phyloP scores from a whole-genome alignment of 1,140 invertebrate species.

The Calephelis virginiensis region DNA sequence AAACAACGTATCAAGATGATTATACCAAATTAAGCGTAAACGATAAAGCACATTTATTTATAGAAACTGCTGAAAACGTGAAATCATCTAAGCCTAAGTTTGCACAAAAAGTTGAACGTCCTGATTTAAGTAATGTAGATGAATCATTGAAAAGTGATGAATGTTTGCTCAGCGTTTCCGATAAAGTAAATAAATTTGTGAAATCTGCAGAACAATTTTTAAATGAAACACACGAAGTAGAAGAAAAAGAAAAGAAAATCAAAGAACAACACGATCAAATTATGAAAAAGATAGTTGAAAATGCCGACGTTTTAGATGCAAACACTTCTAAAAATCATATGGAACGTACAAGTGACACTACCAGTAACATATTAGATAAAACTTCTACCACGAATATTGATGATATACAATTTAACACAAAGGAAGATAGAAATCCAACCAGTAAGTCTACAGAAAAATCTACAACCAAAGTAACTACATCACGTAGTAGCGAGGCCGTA shows the following conservation, averaged over 20 bases:
- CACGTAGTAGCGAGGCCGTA: conserved; percentile 80
- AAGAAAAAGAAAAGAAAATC: conserved; percentile 72
- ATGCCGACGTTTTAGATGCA: conserved; percentile 39
- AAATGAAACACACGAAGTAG: conserved; percentile 49
- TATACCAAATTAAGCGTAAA: conserved; percentile 83
- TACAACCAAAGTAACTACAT: conserved; percentile 59
- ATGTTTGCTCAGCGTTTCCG: conserved; percentile 79
- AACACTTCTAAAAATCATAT: conserved; percentile 17
- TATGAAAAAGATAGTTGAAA: conserved; percentile 56
- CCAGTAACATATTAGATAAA: not conserved
- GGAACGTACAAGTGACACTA: not conserved
- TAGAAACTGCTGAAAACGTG: conserved; percentile 81
- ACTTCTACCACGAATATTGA: conserved; percentile 23
- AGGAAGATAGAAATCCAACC: conserved; percentile 25
- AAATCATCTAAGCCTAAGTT: conserved; percentile 69
- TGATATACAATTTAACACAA: conserved; percentile 22
- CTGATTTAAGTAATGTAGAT: conserved; percentile 76
- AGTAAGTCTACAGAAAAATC: conserved; percentile 37
- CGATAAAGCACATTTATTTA: conserved; percentile 82
- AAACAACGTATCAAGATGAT: conserved; percentile 79
- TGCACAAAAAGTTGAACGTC: conserved; percentile 68
- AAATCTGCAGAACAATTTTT: conserved; percentile 79
- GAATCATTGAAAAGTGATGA: conserved; percentile 78
- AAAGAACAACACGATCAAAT: conserved; percentile 65
- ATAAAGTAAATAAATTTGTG: conserved; percentile 81